Evolutionary conservation across 2,797 vertebrate genomes (phyloP).

Genomic region (Monodelphis domestica): DNA sequence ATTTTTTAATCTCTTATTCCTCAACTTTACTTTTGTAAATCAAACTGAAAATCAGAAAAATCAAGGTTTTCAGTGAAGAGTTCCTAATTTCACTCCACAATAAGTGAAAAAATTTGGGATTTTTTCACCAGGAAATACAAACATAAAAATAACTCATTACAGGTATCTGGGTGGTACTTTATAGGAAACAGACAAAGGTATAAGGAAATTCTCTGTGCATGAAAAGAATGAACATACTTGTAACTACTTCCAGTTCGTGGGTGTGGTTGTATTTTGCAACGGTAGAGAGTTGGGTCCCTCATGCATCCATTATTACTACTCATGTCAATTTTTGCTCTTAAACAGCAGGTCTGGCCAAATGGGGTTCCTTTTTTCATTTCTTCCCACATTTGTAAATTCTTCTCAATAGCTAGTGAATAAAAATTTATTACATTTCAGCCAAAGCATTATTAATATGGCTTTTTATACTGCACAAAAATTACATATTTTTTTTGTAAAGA

Average conservation of each 20-base stretch:
- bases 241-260: conserved; percentile 93
- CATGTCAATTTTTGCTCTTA: conserved; percentile 99
- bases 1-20: not conserved
- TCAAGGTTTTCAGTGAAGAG: not conserved
- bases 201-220: not conserved
- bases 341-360: conserved; percentile 94
- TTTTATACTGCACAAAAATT: conserved; percentile 5
- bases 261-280: conserved; percentile 95
- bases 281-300: conserved; percentile 97
- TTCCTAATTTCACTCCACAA: not conserved
- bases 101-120: not conserved
- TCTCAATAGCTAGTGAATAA: conserved; percentile 90
- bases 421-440: conserved; percentile 41
- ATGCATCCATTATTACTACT: conserved; percentile 97
- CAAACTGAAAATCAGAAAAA: not conserved
- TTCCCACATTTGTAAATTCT: conserved; percentile 96
- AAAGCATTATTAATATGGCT: not conserved
- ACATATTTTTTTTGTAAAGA: not conserved
- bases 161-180: not conserved
- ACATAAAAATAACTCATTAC: not conserved
- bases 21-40: not conserved
- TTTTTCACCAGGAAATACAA: not conserved
- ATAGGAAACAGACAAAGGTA: not conserved
- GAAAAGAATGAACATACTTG: conserved; percentile 86
- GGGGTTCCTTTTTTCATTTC: conserved; percentile 96